A percentile compares a stretch with the other conserved stretches of the same genome.
These are phyloP conservation scores for Melanotaenia duboulayi DNA, from an alignment of 2,113 vertebrate species.

Conservation along the genomic window DNA sequence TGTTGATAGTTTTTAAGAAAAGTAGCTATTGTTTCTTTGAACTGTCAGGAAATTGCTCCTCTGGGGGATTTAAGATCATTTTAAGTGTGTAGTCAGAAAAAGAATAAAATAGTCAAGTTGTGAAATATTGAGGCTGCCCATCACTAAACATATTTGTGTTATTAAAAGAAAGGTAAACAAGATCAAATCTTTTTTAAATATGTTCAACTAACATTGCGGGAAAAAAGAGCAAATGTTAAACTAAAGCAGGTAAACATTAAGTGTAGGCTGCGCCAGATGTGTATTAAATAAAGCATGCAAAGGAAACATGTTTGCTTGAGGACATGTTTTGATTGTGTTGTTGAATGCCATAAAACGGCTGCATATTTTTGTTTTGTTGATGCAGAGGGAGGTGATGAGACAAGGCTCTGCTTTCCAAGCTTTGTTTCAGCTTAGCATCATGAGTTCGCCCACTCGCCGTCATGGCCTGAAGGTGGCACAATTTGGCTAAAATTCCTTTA, in stretches of 20 bases:
- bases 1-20: too few species aligned
- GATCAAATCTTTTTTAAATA: background rate
- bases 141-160: background rate
- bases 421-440: background rate
- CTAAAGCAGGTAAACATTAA: background rate
- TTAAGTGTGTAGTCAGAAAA: background rate
- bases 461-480: background rate
- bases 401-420: too few species aligned
- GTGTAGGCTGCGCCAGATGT: too few species aligned
- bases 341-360: background rate
- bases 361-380: background rate
- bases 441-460: background rate
- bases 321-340: background rate
- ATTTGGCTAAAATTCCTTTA: too few species aligned
- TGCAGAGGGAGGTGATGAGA: background rate
- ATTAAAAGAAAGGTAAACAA: background rate
- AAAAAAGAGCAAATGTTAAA: background rate
- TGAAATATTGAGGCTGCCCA: background rate
- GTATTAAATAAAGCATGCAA: background rate
- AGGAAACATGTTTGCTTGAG: background rate
- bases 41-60: conserved; percentile 3
- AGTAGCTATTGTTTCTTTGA: conserved; percentile 9
- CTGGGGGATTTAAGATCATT: conserved; percentile 1
- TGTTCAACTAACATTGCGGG: too few species aligned
- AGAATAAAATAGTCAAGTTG: background rate